Conservation (phyloP, 1,140 invertebrate genomes). For the Rhagoletis pomonella region DNA sequence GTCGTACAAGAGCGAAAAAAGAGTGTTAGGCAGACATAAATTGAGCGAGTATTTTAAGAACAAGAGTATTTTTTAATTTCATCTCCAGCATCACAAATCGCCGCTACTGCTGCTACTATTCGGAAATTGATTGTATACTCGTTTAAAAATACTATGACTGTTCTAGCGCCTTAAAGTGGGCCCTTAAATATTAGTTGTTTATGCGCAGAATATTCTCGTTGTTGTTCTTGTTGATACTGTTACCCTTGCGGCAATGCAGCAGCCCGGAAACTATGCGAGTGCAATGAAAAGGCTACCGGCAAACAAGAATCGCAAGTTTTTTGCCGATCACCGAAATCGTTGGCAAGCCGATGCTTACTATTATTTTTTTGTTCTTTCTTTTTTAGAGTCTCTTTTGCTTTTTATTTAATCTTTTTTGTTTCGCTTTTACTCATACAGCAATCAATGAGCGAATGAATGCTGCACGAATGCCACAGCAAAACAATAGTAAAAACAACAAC, state of each 20-base stretch:
- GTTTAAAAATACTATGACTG: background rate
- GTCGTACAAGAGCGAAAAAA: too few relatives aligned
- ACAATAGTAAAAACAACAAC: conserved; percentile 36
- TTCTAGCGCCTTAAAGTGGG: background rate
- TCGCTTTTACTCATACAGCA: conserved; percentile 2
- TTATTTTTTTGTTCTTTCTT: background rate
- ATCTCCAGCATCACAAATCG: background rate
- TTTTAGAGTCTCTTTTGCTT: too few relatives aligned
- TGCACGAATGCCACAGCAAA: background rate
- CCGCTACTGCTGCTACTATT: background rate
- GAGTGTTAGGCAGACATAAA: too few relatives aligned
- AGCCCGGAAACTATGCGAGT: background rate
- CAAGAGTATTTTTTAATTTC: background rate
- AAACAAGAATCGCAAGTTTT: too few relatives aligned
- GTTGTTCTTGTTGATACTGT: background rate
- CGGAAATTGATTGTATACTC: background rate
- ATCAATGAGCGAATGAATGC: conserved; percentile 21
- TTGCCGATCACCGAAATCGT: too few relatives aligned
- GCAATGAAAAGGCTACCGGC: conserved; percentile 1
- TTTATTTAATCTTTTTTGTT: background rate
- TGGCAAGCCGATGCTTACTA: too few relatives aligned
- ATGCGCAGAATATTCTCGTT: background rate
- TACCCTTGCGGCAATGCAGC: conserved; percentile 1
- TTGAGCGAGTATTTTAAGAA: too few relatives aligned
- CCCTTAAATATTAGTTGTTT: background rate